phyloP scores from a whole-genome alignment of 2,113 vertebrate species.

The Polypterus bichir region DNA sequence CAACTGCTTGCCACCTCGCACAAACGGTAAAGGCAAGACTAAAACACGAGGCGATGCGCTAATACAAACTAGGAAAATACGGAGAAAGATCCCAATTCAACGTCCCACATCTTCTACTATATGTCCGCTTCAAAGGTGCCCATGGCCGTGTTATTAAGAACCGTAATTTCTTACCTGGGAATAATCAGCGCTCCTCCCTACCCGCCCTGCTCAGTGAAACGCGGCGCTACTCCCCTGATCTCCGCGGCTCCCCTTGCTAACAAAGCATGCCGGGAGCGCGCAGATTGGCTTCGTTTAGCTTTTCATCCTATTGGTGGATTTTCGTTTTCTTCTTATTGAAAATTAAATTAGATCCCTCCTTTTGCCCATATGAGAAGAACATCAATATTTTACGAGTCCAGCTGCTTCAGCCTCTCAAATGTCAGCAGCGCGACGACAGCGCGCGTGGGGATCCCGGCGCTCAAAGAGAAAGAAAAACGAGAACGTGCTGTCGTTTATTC shows the following conservation, averaged over 20 bases:
- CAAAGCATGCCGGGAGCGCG: slow-evolving; percentile 51
- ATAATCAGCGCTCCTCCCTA: neutral
- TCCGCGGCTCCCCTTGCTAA: slow-evolving; percentile 14
- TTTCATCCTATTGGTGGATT: slow-evolving; percentile 8
- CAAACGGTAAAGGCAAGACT: too few species aligned
- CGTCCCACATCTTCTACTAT: too few species aligned
- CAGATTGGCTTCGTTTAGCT: slow-evolving; percentile 15
- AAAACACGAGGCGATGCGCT: too few species aligned
- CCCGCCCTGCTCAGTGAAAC: slow-evolving; percentile 4
- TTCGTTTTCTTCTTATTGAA: neutral
- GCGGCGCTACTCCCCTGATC: slow-evolving; percentile 16
- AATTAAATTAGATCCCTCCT: slow-evolving; percentile 1
- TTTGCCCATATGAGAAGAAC: neutral
- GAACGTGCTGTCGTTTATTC: too few species aligned
- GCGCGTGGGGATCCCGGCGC: too few species aligned
- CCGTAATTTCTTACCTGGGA: neutral
- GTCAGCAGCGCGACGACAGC: neutral
- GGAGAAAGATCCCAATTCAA: too few species aligned
- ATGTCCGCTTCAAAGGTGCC: too few species aligned
- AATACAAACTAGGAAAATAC: too few species aligned
- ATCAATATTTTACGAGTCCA: neutral
- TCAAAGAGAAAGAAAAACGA: too few species aligned
- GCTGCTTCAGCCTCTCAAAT: neutral
- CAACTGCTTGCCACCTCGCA: too few species aligned
- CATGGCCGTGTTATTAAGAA: too few species aligned